Evolutionary conservation across 2,888 invertebrate genomes (phyloP).

Genomic region (Drosophila rubida): DNA sequence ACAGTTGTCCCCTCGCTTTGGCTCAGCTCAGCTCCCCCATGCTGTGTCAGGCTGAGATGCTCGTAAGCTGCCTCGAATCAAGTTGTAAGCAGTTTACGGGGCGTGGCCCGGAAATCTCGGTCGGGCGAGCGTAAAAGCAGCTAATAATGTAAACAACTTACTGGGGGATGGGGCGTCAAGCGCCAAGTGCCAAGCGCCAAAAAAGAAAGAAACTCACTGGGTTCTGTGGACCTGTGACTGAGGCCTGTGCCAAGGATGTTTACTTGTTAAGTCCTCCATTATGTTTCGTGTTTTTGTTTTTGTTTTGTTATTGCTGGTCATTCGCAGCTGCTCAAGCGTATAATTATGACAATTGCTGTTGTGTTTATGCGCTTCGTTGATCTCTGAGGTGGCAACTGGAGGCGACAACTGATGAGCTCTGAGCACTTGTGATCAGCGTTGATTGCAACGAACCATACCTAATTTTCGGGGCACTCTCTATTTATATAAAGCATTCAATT

Average conservation of each 20-base stretch:
- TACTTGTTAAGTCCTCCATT: slow-evolving; percentile 35
- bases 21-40: slow-evolving; percentile 9
- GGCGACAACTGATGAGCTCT: slow-evolving; percentile 4
- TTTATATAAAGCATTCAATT: background rate
- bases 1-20: background rate
- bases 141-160: slow-evolving; percentile 76
- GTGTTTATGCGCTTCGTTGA: slow-evolving; percentile 59
- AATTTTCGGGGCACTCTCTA: background rate
- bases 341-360: slow-evolving; percentile 76
- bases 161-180: slow-evolving; percentile 4
- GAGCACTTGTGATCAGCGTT: background rate
- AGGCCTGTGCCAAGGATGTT: slow-evolving; percentile 33
- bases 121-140: slow-evolving; percentile 61
- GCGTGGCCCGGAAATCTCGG: slow-evolving; percentile 54
- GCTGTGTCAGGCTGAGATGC: slow-evolving; percentile 17
- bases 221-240: slow-evolving; percentile 27
- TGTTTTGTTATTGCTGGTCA: slow-evolving; percentile 52
- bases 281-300: slow-evolving; percentile 26
- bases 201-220: slow-evolving; percentile 4
- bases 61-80: slow-evolving; percentile 44
- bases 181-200: too few species aligned
- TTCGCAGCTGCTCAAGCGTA: slow-evolving; percentile 62
- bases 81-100: slow-evolving; percentile 46
- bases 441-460: slow-evolving; percentile 1
- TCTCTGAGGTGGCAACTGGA: slow-evolving; percentile 50